A percentile compares a stretch with the other conserved stretches of the same genome.
Evolutionary conservation across 2,797 vertebrate genomes (phyloP).

Genomic region (Thalassophryne amazonica): DNA sequence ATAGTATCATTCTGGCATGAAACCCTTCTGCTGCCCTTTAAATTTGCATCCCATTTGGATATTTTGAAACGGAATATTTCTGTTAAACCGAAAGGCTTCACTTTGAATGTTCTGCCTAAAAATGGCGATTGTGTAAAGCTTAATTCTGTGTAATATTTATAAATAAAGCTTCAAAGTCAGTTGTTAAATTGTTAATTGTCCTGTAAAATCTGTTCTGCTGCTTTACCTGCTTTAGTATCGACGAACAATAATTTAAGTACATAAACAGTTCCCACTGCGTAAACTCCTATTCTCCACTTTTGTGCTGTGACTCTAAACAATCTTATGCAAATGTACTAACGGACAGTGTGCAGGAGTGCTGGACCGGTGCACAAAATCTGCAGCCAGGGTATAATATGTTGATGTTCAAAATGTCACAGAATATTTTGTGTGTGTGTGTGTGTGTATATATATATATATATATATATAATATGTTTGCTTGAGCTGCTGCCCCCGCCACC

Average conservation of each 20-base stretch:
- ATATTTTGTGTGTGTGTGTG: background rate
- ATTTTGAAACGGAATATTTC: background rate
- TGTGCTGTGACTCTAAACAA: constrained; percentile 9
- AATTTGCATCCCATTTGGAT: background rate
- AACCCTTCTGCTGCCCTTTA: background rate
- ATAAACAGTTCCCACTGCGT: background rate
- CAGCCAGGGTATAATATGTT: too few species aligned
- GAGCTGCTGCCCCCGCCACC: too few species aligned
- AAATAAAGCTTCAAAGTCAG: background rate
- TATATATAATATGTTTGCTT: too few species aligned
- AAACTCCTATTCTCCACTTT: constrained; percentile 6
- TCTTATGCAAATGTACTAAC: background rate
- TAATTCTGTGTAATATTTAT: background rate
- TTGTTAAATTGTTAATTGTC: background rate
- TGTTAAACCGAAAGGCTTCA: too few species aligned
- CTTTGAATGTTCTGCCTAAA: too few species aligned
- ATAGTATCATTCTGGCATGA: background rate
- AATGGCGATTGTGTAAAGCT: background rate
- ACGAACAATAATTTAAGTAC: background rate
- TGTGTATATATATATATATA: too few species aligned
- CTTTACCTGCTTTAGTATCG: constrained; percentile 3
- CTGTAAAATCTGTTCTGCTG: background rate
- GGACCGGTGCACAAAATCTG: too few species aligned
- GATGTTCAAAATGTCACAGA: background rate
- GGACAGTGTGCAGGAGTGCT: background rate